phyloP scores from a whole-genome alignment of 2,797 vertebrate genomes.

The Malacoraja senta region DNA sequence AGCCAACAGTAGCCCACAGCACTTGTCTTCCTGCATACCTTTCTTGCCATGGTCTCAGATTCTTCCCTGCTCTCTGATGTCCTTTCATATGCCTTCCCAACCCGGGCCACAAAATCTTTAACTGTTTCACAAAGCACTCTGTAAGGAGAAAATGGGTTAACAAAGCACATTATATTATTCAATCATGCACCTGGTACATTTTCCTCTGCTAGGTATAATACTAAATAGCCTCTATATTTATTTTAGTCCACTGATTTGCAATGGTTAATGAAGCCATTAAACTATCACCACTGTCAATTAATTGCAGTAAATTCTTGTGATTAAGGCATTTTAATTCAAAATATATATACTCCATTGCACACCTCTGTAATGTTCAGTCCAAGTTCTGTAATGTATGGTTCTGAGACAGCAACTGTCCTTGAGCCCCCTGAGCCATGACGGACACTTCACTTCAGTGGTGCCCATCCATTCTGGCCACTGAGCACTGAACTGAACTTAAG shows the following conservation, averaged over 20 bases:
- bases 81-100: conserved; percentile 88
- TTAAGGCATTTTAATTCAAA: too few species aligned
- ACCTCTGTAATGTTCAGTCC: too few species aligned
- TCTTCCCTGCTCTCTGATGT: conserved; percentile 82
- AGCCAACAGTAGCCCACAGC: background rate
- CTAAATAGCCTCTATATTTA: background rate
- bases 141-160: conserved; percentile 37
- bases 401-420: too few species aligned
- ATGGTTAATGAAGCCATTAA: background rate
- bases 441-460: too few species aligned
- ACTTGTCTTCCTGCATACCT: conserved; percentile 59
- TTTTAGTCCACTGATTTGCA: background rate
- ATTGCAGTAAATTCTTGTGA: too few species aligned
- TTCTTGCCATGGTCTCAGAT: conserved; percentile 85
- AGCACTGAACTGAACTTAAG: too few species aligned
- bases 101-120: conserved; percentile 93
- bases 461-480: too few species aligned
- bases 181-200: background rate
- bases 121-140: conserved; percentile 95
- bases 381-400: too few species aligned
- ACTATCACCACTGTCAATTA: too few species aligned
- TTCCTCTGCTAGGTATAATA: background rate
- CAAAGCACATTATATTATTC: background rate
- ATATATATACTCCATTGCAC: too few species aligned
- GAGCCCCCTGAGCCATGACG: too few species aligned